phyloP scores from a whole-genome alignment of 2,113 vertebrate species.

The Otolemur garnettii region DNA sequence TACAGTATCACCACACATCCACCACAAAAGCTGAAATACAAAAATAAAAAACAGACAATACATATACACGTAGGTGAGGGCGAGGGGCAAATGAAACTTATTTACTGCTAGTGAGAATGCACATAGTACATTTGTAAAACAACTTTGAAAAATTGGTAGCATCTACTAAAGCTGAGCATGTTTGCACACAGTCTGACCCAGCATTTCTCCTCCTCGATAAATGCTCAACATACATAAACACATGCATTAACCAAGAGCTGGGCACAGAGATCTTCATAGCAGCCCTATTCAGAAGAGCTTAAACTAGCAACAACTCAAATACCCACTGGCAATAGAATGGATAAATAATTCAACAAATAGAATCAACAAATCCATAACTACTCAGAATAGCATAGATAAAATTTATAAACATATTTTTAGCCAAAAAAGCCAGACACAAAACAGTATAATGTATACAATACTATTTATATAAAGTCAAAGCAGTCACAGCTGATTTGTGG shows the following conservation, averaged over 20 bases:
- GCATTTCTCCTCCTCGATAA: background rate
- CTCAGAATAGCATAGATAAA: background rate
- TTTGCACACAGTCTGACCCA: background rate
- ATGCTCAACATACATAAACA: background rate
- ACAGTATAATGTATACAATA: background rate
- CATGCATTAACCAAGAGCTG: background rate
- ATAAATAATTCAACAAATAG: background rate
- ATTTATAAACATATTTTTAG: background rate
- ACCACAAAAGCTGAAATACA: background rate
- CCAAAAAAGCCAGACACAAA: background rate
- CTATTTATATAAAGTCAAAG: background rate
- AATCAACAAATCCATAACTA: background rate
- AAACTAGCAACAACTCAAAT: background rate
- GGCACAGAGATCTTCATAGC: background rate
- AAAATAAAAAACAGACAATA: background rate
- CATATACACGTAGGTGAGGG: background rate
- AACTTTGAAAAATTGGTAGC: background rate
- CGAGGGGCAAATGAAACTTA: background rate
- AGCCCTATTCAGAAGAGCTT: background rate
- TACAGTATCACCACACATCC: background rate
- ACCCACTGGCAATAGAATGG: background rate
- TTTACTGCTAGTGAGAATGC: background rate
- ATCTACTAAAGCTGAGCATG: background rate
- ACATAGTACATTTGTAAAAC: background rate
- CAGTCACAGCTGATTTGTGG: background rate